phyloP scores from a whole-genome alignment of 2,113 vertebrate species.

The Carollia perspicillata region DNA sequence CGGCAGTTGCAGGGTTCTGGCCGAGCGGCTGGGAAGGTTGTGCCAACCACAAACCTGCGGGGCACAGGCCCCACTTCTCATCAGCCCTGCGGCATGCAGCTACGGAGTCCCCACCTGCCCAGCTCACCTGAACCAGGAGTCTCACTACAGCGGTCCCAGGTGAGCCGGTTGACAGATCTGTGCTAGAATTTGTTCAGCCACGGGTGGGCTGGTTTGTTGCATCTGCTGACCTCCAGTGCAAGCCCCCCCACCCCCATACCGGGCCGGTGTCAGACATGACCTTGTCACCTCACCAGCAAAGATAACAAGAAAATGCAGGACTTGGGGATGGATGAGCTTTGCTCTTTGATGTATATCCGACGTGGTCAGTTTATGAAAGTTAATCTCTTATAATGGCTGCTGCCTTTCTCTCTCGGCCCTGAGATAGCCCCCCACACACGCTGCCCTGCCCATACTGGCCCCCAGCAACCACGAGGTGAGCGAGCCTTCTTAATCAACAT shows the following conservation, averaged over 20 bases:
- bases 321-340: not conserved
- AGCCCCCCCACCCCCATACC: not conserved
- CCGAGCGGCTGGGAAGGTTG: not conserved
- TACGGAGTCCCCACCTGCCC: too few relatives aligned
- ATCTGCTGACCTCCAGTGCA: not conserved
- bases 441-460: not conserved
- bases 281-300: not conserved
- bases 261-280: fast-evolving
- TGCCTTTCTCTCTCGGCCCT: not conserved
- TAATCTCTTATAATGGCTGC: not conserved
- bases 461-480: not conserved
- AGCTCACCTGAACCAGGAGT: not conserved
- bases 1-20: too few relatives aligned
- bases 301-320: too few relatives aligned
- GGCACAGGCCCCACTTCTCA: not conserved
- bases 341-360: not conserved
- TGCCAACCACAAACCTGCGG: not conserved
- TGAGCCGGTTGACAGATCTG: not conserved
- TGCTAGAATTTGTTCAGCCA: not conserved
- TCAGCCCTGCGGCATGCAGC: not conserved
- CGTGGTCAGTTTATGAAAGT: not conserved
- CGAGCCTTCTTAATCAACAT: not conserved
- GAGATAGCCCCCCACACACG: not conserved
- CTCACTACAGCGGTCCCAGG: fast-evolving
- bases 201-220: not conserved